Evolutionary conservation across 2,113 vertebrate species (phyloP), one percentile per base, ranked within the genome.

Genomic region (Mesembrinibis cayennensis): DNA sequence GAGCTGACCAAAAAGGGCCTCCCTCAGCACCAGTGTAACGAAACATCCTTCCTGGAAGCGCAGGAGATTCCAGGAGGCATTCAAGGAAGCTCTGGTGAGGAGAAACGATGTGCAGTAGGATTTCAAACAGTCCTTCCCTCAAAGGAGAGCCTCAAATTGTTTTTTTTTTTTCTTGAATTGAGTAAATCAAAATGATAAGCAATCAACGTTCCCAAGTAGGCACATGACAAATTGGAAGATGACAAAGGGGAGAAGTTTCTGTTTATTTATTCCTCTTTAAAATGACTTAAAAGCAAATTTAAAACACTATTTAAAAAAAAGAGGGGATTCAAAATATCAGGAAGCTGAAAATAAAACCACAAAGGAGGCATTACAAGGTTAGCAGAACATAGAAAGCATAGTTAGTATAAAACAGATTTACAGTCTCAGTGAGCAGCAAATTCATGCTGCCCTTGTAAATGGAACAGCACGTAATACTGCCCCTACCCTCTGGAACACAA

Each of bases 331-430:
- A 67, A 85, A 92, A 44, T 89, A 82, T 29, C 26, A 36, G 89
- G 77, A 82, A 78, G 71, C 78, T 73, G 83, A 88, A 97, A 97
- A 88, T 62, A 83, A 97, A 97, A 92, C 50, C 83, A 92, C 71
- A 63, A 80, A 86, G 63, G 86, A 95, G 93, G 87, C 96, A 73
- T 96, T 91, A 97, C 81, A 96, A 79, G 78, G 76, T 87, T 93
- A 97, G 84, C 94, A 89, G 96, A 96, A 91, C 78, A 88, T 8
- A 94, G 95, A 67, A 95, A 97, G 93, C 91, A 89, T 45, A 94
- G 82, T 97, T 94, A 92, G 66, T 91, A 98, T 85, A 97, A 97
- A 97, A 96, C 50, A 95, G 81, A 93, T 96, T 92, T 95, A 98
- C 88, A 95, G 89, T 59, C 87, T 96, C 83, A 50, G 74, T 89